These are phyloP conservation scores for Drosophila lacertosa DNA, from an alignment of 1,140 invertebrate genomes.

Conservation along the genomic window DNA sequence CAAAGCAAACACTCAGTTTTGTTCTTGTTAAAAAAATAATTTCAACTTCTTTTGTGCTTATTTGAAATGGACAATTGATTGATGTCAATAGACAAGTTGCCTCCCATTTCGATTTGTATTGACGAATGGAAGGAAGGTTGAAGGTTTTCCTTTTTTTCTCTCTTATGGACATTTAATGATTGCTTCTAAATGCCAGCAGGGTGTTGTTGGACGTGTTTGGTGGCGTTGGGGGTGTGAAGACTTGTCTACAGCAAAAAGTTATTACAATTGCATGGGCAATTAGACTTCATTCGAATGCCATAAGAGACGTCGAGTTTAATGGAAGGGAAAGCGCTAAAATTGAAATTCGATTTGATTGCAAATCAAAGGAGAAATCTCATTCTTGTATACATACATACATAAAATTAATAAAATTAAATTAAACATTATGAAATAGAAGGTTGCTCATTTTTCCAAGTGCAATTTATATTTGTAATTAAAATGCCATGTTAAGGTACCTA, in stretches of 20 bases:
- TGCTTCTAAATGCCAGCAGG: conserved; percentile 7
- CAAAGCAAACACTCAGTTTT: neutral
- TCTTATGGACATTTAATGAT: conserved; percentile 62
- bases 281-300: conserved; percentile 68
- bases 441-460: no score
- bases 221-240: neutral
- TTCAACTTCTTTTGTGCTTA: conserved; percentile 9
- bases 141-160: neutral
- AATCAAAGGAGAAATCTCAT: no score
- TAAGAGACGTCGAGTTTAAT: conserved; percentile 25
- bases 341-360: neutral
- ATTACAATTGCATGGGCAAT: conserved; percentile 50
- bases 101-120: conserved; percentile 4
- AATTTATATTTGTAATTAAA: no score
- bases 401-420: no score
- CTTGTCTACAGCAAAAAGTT: conserved; percentile 12
- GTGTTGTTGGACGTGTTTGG: neutral
- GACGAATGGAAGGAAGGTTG: neutral
- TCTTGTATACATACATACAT: no score
- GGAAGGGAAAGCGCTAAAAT: neutral
- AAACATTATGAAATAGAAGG: no score
- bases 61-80: conserved; percentile 44
- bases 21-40: conserved; percentile 10
- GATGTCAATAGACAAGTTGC: conserved; percentile 27
- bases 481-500: no score